Evolutionary conservation across 1,140 invertebrate species (phyloP), one percentile per base, ranked within the genome.

Genomic region (Drosophila willistoni): DNA sequence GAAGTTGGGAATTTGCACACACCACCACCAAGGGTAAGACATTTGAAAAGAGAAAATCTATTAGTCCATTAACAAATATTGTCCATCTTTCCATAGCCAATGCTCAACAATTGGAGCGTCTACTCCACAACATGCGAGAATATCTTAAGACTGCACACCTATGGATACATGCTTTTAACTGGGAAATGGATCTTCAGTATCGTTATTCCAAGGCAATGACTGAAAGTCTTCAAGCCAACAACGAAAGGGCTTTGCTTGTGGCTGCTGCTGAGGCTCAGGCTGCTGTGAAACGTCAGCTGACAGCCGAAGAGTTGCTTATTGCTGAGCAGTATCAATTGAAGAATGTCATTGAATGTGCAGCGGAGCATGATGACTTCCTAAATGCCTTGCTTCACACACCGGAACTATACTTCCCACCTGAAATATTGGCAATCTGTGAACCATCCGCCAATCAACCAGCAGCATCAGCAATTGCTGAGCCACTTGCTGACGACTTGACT

Each of bases 101-200:
- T 17, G 76, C 71, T 6, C 54, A 41, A 13, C 44, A 54, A 12
- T n/a, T 91, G 57, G 76, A 82, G 57, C 7, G 13, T 0, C 25
- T 85, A 34, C 22, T 91, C 59, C 7, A 25, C 1, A 42, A 65
- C 22, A 36, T 87, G 44, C 77, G 69, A 7, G 78, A 80, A 0
- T 70, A 67, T 44, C 51, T 91, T 1, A 83, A 86, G 14, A 59
- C 87, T 3, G 44, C 73, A 29, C 71, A 90, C 42, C 39, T 91
- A 25, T 60, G 54, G 25, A 59, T 91, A 6, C 33, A 77, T 42
- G 77, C 77, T 0, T 90, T 90, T 17, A 90, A 85, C 51, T 90
- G 85, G 85, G 86, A 85, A 81, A 90, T 90, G 85, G 81, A 90
- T 34, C 55, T 73, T 5, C 81, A 85, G 47, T 72, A 90, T 68